These are phyloP conservation scores for Helicoverpa zea DNA, from an alignment of 1,140 invertebrate species.

Conservation along the genomic window DNA sequence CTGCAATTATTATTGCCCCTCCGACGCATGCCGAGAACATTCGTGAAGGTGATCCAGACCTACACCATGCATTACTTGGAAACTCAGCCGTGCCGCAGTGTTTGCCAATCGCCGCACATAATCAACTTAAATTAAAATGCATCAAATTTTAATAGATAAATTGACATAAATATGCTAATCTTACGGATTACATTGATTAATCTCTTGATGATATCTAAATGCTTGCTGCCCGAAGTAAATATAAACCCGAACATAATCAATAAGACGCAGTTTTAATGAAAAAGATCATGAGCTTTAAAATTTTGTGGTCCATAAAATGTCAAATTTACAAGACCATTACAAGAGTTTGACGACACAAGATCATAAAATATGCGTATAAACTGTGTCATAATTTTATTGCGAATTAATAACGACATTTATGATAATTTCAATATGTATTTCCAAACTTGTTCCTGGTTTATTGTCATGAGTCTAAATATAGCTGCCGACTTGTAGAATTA, in stretches of 20 bases:
- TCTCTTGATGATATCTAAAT: constrained; percentile 35
- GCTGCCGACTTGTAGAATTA: background rate
- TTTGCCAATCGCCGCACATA: constrained; percentile 11
- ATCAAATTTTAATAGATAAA: constrained; percentile 40
- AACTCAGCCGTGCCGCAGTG: background rate
- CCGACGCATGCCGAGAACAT: constrained; percentile 39
- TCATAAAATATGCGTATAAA: constrained; percentile 62
- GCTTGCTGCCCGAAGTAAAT: constrained; percentile 19
- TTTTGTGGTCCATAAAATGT: constrained; percentile 64
- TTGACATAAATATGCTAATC: constrained; percentile 40
- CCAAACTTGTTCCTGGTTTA: constrained; percentile 51
- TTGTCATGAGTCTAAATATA: constrained; percentile 35
- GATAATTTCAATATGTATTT: constrained; percentile 56
- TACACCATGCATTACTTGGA: background rate
- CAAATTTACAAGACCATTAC: constrained; percentile 66
- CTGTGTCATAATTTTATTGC: constrained; percentile 63
- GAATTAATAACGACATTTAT: constrained; percentile 64
- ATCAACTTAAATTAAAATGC: constrained; percentile 35
- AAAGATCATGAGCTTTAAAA: constrained; percentile 60
- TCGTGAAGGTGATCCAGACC: constrained; percentile 18
- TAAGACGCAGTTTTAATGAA: constrained; percentile 52
- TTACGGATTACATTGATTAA: constrained; percentile 44
- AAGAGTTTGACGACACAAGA: constrained; percentile 57
- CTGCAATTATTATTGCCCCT: constrained; percentile 78
- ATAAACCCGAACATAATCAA: constrained; percentile 41